Base-by-base conservation (phyloP, 2,113 vertebrate species). In the Aramus guarauna region DNA sequence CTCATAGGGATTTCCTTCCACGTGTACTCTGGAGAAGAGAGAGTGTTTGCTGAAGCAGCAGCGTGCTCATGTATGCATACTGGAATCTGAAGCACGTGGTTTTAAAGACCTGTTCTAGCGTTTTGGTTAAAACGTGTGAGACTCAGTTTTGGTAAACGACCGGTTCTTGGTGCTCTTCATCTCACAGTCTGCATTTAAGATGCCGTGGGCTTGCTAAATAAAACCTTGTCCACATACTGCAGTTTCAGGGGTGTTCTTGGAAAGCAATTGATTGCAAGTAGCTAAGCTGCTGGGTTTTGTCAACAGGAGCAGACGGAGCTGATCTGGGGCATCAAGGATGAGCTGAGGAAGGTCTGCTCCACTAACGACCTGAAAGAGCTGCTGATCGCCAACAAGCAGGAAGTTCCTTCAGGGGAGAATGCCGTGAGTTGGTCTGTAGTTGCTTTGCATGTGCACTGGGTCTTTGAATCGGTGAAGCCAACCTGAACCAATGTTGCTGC, bases 271-370 rank as follows among this genome's bases (percentile, higher is more conserved):
- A 47, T 45, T 39, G 37, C 36, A 37, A 16, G 45, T 90, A 39
- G 60, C 52, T 97, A 50, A 97, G 52, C 58, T 66, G 30, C n/a
- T 50, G 50, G 13, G 11, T 97, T 96, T 71, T 64, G 21, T 90
- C 77, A 68, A 32, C 93, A 99, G 99, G 99, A 98, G 78, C 99
- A 99, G 95, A 99, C 98, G 6, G 98, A 99, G 93, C 95, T 99
- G 94, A 98, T 99, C 74, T 99, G 99, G 99, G 98, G 98, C 68
- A 98, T 99, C 96, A 99, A 99, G 92, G 99, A 99, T 58, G 99
- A 99, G 88, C 97, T 99, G 95, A 99, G 98, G 98, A 99, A 99
- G 92, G 96, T 85, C 11, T 99, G 99, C 74, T 99, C 99, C 5
- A 97, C 97, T 23, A 99, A 99, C 0, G 99, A 99, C 96, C 98